Conservation (phyloP, 2,797 vertebrate species). For the Hemitrygon akajei region DNA sequence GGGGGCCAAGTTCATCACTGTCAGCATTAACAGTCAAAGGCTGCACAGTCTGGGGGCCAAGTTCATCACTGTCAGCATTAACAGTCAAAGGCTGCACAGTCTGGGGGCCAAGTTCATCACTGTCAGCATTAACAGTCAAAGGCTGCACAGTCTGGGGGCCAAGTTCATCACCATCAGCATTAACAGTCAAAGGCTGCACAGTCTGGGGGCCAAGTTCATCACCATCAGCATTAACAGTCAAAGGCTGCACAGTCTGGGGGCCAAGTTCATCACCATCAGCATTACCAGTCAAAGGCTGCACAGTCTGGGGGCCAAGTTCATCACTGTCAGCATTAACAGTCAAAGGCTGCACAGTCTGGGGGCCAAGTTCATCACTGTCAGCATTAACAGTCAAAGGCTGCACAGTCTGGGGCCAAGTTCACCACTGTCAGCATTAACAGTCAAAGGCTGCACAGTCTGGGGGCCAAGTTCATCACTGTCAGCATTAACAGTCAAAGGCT, state of each 20-base stretch:
- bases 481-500: too few species aligned
- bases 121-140: too few species aligned
- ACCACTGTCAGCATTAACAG: too few species aligned
- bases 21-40: too few species aligned
- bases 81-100: too few species aligned
- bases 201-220: background rate
- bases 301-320: background rate
- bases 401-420: background rate
- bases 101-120: background rate
- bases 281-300: too few species aligned
- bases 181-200: too few species aligned
- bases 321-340: too few species aligned
- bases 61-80: too few species aligned
- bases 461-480: background rate
- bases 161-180: too few species aligned
- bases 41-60: background rate
- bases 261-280: background rate
- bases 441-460: background rate
- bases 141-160: background rate
- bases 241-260: background rate
- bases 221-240: too few species aligned
- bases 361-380: background rate
- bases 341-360: background rate
- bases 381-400: too few species aligned
- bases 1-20: background rate